phyloP scores from a whole-genome alignment of 2,113 vertebrate species.

The Perca flavescens region DNA sequence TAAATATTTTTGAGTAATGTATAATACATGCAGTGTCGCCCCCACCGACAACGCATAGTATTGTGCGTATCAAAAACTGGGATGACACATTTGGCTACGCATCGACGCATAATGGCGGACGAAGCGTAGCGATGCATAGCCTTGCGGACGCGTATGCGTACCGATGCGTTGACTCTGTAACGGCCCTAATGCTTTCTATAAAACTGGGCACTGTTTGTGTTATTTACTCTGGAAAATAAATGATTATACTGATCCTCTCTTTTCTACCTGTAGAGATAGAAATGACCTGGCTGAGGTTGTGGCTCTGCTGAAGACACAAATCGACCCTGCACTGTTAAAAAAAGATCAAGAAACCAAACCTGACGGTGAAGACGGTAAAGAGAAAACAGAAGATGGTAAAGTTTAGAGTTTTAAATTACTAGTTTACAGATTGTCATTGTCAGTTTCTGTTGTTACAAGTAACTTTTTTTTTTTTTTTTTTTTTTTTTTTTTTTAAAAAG shows the following conservation, averaged over 20 bases:
- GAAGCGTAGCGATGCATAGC: no score
- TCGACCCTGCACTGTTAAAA: constrained; percentile 93
- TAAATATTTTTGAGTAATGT: no score
- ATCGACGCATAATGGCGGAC: no score
- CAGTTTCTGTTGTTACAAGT: neutral
- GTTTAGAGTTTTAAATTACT: neutral
- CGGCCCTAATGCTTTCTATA: no score
- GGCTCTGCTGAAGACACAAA: constrained; percentile 95
- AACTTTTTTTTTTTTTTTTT: neutral
- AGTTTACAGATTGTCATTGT: neutral
- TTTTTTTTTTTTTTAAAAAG: neutral
- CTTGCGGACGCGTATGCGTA: no score
- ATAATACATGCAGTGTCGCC: no score
- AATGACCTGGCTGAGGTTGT: constrained; percentile 94
- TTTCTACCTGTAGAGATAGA: constrained; percentile 85
- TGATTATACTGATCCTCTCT: neutral
- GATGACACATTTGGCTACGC: no score
- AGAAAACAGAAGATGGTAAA: constrained; percentile 21
- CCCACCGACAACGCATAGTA: no score
- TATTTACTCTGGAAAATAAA: neutral
- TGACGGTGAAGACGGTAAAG: constrained; percentile 83
- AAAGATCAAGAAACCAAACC: constrained; percentile 85
- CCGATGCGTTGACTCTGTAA: no score
- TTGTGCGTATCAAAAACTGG: no score
- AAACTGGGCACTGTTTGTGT: neutral